Evolutionary conservation across 2,888 invertebrate species (phyloP).

Genomic region (Aquatica leii): DNA sequence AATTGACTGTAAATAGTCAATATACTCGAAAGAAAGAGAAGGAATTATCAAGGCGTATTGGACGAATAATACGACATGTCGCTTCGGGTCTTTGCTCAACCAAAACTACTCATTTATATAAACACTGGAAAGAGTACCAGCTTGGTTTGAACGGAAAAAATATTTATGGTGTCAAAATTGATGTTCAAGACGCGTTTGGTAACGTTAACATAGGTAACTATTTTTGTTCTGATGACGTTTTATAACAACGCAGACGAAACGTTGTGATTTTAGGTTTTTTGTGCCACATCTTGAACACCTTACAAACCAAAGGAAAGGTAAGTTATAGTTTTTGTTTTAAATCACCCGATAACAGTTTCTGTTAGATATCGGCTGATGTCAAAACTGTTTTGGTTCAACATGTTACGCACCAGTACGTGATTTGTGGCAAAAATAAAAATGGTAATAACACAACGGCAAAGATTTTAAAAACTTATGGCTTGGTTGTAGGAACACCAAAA

Average conservation of each 20-base stretch:
- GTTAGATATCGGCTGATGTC: slow-evolving; percentile 11
- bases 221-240: neutral
- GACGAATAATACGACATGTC: slow-evolving; percentile 8
- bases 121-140: slow-evolving; percentile 26
- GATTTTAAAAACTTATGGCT: neutral
- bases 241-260: neutral
- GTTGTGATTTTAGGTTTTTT: slow-evolving; percentile 18
- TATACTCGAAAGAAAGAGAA: neutral
- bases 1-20: slow-evolving; percentile 12
- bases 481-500: slow-evolving; percentile 16
- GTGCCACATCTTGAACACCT: slow-evolving; percentile 13
- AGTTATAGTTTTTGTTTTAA: neutral
- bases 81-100: slow-evolving; percentile 23
- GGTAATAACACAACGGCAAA: neutral
- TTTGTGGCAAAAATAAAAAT: slow-evolving; percentile 15
- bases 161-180: slow-evolving; percentile 32
- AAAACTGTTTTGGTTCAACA: neutral
- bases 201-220: slow-evolving; percentile 30
- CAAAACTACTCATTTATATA: slow-evolving; percentile 19
- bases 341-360: neutral
- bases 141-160: neutral
- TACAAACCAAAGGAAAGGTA: neutral
- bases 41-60: slow-evolving; percentile 2
- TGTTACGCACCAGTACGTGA: slow-evolving; percentile 13
- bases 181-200: slow-evolving; percentile 36